Base-by-base conservation (phyloP, 2,797 vertebrate species). In the Tragopan temminckii region DNA sequence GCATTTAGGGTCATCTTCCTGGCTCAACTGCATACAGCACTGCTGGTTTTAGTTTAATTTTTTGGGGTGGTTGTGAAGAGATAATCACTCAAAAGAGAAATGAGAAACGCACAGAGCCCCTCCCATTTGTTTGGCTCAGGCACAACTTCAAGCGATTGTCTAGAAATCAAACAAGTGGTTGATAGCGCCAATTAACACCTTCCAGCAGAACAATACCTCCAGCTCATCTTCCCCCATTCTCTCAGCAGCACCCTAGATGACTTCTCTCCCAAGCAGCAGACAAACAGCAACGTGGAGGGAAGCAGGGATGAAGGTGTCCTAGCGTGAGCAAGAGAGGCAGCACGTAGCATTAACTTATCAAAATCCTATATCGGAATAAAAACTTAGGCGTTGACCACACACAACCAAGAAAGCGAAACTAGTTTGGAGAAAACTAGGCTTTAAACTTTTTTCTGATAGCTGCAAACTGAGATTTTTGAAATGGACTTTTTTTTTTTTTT, bases 121-220 rank as follows among this genome's bases (percentile, higher is more conserved):
- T 43, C 46, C 88, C 94, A 91, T 95, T 95, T 96, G 95, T 88
- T 92, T 90, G 71, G 85, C 82, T 92, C 70, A 86, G 89, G 71
- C 80, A 70, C 85, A 76, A 85, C 93, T 93, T 95, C 85, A 95
- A 94, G 88, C 89, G 91, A 89, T 86, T 90, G 85, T 93, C 91
- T 94, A 90, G 91, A 94, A 95, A 91, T 93, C 93, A 93, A 96
- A 94, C 95, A 95, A 94, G 94, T 93, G 94, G 91, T 80, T 94
- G 93, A 96, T 93, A 96, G 93, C 91, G 82, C 90, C 93, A 95
- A 94, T 96, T 96, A 94, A 91, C 94, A 96, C 95, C 95, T 96
- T 87, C 80, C 85, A 94, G 94, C 61, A 90, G 93, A 94, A 96
- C 93, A 96, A 96, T 95, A 95, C 93, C 91, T 95, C 92, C 95